Conservation (phyloP, 2,113 vertebrate genomes). For the Cheilinus undulatus region DNA sequence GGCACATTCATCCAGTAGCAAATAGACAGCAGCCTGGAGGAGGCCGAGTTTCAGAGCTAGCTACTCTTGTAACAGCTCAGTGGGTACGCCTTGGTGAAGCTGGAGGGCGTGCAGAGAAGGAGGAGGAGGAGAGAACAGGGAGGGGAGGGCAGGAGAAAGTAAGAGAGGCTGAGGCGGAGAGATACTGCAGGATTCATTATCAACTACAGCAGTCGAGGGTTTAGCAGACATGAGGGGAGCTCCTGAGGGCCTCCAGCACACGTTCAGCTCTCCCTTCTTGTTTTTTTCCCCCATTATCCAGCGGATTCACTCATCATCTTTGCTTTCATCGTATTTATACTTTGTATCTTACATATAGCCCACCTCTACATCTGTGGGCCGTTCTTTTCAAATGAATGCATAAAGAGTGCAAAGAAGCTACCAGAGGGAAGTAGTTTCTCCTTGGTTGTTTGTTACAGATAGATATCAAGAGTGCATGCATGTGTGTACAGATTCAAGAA, state of each 20-base stretch:
- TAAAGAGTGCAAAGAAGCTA: slow-evolving; percentile 34
- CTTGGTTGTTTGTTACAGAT: slow-evolving; percentile 40
- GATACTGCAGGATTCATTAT: slow-evolving; percentile 66
- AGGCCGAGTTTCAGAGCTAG: slow-evolving; percentile 47
- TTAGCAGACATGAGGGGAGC: slow-evolving; percentile 54
- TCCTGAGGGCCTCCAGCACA: slow-evolving; percentile 27
- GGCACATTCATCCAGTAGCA: not conserved
- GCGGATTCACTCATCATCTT: not conserved
- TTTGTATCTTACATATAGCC: not conserved
- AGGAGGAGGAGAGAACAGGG: slow-evolving; percentile 17
- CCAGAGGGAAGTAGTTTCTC: slow-evolving; percentile 45
- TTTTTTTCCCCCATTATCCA: not conserved
- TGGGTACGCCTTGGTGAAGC: slow-evolving; percentile 41
- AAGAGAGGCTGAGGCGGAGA: slow-evolving; percentile 60
- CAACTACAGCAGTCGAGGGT: slow-evolving; percentile 56
- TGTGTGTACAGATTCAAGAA: not conserved
- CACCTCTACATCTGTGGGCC: not conserved
- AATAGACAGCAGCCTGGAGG: slow-evolving; percentile 33
- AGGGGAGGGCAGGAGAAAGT: slow-evolving; percentile 23
- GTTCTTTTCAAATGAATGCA: slow-evolving; percentile 7
- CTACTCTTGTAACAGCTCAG: slow-evolving; percentile 58
- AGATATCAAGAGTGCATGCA: slow-evolving; percentile 29
- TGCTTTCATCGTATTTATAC: slow-evolving; percentile 3
- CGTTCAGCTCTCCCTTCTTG: not conserved
- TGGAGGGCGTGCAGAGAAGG: slow-evolving; percentile 40